phyloP scores from a whole-genome alignment of 2,113 vertebrate species.

The Eurypyga helias region DNA sequence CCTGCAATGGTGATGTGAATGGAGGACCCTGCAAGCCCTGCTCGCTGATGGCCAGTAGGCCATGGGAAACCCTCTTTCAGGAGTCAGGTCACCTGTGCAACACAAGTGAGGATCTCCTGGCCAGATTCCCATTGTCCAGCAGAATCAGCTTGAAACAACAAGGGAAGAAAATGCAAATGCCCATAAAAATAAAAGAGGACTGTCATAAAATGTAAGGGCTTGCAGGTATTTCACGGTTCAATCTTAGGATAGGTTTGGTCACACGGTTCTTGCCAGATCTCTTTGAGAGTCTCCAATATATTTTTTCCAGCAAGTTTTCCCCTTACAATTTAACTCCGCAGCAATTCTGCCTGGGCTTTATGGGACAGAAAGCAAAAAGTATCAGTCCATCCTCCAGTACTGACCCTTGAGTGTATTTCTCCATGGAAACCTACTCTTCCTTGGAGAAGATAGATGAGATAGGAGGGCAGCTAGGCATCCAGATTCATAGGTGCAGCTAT shows the following conservation, averaged over 20 bases:
- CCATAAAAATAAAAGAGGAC: background rate
- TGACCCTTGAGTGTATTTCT: background rate
- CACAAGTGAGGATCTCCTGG: background rate
- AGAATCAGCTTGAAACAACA: background rate
- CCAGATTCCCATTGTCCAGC: background rate
- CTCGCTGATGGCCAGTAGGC: background rate
- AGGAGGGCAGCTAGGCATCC: background rate
- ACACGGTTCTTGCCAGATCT: background rate
- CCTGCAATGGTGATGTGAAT: fast-evolving
- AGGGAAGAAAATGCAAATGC: background rate
- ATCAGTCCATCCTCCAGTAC: background rate
- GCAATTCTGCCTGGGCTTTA: background rate
- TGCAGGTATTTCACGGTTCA: background rate
- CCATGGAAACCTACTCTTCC: background rate
- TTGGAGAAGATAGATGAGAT: background rate
- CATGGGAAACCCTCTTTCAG: background rate
- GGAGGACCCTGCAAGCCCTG: background rate
- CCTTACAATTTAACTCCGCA: background rate
- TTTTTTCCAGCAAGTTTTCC: background rate
- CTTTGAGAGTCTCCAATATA: background rate
- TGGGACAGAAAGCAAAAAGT: background rate
- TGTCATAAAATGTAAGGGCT: background rate
- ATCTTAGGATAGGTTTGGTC: background rate
- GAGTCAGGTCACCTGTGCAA: background rate
- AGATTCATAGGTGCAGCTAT: background rate